Base-by-base conservation (phyloP, 1,140 invertebrate species). In the Halyomorpha halys region DNA sequence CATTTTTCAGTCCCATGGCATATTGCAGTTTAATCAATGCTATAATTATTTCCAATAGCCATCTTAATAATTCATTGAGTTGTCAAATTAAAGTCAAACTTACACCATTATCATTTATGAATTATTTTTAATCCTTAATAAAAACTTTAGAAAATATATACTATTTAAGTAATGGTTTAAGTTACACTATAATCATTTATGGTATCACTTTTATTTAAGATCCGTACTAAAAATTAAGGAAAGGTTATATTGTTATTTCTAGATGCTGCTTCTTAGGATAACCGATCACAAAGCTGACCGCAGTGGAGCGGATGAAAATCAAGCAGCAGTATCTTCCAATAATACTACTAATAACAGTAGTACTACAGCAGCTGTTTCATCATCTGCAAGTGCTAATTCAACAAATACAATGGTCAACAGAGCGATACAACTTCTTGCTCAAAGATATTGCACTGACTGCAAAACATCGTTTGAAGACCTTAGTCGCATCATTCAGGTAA, bases 401-500 rank as follows among this genome's bases (percentile, higher is more conserved):
- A 44, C 47, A 3, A 65, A 51, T 23, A 66, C 63, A 59, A 70
- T 64, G 60, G 87, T 90, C 3, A 91, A 90, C 73, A 81, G 86
- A 72, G 86, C 87, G n/a, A 91, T 91, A 69, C 89, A 91, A 71
- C 78, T 86, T 67, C 76, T 91, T 6, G 94, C 94, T 1, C 91
- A 95, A 72, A 91, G 92, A 71, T 98, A 98, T 75, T 94, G 93
- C 73, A 87, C 86, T 16, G 95, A 98, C 69, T 97, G 93, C 73
- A 94, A 93, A 72, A 87, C 85, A 15, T 89, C 90, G 3, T 98
- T 97, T 75, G 94, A 98, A 73, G 94, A 98, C 72, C 79, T 98
- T 0, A 95, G 91, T 73, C 94, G 97, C 76, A 92, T 96, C 60
- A 95, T 97, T 63, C 89, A 74, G 69, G 72, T 73, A 59, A 66